phyloP scores from a whole-genome alignment of 92 coral and sea anemone genomes.

The Epizoanthus scotinus region DNA sequence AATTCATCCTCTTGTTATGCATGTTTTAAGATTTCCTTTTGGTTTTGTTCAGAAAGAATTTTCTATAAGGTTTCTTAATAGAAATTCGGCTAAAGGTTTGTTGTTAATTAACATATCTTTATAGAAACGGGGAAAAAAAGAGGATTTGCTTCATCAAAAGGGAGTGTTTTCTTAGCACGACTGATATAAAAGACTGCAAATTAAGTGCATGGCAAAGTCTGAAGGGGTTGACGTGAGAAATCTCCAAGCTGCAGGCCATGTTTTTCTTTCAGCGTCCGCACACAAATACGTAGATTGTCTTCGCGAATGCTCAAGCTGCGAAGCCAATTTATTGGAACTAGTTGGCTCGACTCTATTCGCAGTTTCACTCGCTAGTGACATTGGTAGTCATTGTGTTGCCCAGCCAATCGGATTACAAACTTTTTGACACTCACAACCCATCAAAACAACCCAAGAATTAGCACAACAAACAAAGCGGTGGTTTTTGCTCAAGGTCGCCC shows the following conservation, averaged over 20 bases:
- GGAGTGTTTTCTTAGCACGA: not conserved
- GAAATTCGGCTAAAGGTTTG: conserved; percentile 7
- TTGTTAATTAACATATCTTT: conserved; percentile 18
- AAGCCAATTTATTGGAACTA: conserved; percentile 16
- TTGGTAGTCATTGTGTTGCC: conserved; percentile 20
- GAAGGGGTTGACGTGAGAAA: conserved; percentile 14
- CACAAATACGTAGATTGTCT: conserved; percentile 5
- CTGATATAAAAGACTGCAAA: not conserved
- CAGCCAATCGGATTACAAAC: conserved; percentile 30
- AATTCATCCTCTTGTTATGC: not conserved
- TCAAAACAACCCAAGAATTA: conserved; percentile 40
- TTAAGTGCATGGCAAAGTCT: not conserved
- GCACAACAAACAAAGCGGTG: conserved; percentile 41
- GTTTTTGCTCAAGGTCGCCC: conserved; percentile 40
- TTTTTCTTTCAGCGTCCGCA: conserved; percentile 1
- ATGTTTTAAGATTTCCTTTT: conserved; percentile 26
- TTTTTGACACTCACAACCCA: conserved; percentile 44
- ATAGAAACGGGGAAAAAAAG: conserved; percentile 1
- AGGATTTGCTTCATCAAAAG: conserved; percentile 14
- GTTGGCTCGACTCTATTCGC: conserved; percentile 29
- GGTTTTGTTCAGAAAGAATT: conserved; percentile 9
- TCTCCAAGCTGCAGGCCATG: conserved; percentile 38
- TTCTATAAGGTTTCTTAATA: conserved; percentile 7
- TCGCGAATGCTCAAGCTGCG: conserved; percentile 30
- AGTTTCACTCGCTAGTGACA: conserved; percentile 23